A percentile compares a stretch with the other conserved stretches of the same genome.
Conservation (phyloP, 2,888 invertebrate genomes). For the Diabrotica balteata region DNA sequence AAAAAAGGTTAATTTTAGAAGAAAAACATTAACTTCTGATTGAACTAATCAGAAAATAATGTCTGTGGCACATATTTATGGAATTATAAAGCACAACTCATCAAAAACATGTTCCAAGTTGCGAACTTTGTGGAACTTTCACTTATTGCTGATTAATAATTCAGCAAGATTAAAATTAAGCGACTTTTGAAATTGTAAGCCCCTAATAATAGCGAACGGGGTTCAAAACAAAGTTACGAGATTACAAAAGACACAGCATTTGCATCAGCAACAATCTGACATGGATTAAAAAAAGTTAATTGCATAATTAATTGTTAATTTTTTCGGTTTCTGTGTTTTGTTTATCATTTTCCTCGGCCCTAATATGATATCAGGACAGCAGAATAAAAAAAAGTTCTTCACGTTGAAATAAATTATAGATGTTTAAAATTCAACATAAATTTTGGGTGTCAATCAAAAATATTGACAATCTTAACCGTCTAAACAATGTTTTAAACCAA, state of each 20-base stretch:
- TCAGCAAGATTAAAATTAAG: constrained; percentile 1
- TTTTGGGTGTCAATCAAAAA: too few species aligned
- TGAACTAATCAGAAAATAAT: not conserved
- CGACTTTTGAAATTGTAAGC: not conserved
- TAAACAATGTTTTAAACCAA: not conserved
- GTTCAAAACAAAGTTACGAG: not conserved
- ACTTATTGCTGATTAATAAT: constrained; percentile 1
- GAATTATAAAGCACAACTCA: not conserved
- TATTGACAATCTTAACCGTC: too few species aligned
- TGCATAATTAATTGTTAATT: too few species aligned
- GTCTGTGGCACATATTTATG: not conserved
- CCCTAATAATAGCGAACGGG: not conserved
- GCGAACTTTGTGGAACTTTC: not conserved
- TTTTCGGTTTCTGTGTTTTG: too few species aligned
- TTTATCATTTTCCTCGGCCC: too few species aligned
- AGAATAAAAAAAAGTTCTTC: too few species aligned
- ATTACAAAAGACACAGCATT: too few species aligned
- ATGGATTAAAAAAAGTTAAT: too few species aligned
- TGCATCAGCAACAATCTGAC: too few species aligned
- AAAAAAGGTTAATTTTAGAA: not conserved
- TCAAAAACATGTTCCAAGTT: not conserved
- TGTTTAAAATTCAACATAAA: too few species aligned
- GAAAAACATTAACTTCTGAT: not conserved
- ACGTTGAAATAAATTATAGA: too few species aligned
- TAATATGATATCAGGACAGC: too few species aligned